phyloP scores from a whole-genome alignment of 1,140 invertebrate genomes.

The Tribolium castaneum region DNA sequence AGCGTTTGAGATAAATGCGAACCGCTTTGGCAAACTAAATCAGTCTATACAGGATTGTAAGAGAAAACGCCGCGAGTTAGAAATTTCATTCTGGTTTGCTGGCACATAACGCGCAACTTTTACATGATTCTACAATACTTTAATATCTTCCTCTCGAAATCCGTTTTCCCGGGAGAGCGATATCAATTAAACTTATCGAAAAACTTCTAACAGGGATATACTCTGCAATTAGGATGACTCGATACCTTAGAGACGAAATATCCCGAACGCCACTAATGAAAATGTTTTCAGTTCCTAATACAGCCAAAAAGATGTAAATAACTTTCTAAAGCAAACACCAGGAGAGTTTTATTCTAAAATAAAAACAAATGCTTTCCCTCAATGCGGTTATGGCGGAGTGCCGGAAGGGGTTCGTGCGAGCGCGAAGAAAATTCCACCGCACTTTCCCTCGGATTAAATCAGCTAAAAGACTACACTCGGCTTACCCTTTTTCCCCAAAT shows the following conservation, averaged over 20 bases:
- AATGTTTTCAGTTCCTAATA: neutral
- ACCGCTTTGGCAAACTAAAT: neutral
- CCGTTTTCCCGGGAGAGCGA: neutral
- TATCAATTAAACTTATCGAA: neutral
- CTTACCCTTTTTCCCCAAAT: neutral
- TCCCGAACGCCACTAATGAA: neutral
- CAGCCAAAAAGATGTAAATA: neutral
- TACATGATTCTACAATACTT: neutral
- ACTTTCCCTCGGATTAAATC: neutral
- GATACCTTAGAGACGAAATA: neutral
- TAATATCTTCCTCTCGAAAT: neutral
- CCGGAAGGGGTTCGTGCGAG: neutral
- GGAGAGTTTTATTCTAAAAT: neutral
- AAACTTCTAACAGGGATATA: neutral
- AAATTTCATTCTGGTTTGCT: neutral
- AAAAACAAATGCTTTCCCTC: slow-evolving; percentile 12
- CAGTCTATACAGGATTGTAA: neutral
- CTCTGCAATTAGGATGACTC: neutral
- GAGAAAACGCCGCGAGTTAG: neutral
- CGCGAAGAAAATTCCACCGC: neutral
- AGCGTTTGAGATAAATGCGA: neutral
- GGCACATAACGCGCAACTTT: too few species aligned
- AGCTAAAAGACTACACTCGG: neutral
- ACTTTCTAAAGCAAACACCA: neutral
- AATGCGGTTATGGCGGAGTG: neutral